These are phyloP conservation scores for Machimus rusticus DNA, from an alignment of 2,888 invertebrate species.

Conservation along the genomic window DNA sequence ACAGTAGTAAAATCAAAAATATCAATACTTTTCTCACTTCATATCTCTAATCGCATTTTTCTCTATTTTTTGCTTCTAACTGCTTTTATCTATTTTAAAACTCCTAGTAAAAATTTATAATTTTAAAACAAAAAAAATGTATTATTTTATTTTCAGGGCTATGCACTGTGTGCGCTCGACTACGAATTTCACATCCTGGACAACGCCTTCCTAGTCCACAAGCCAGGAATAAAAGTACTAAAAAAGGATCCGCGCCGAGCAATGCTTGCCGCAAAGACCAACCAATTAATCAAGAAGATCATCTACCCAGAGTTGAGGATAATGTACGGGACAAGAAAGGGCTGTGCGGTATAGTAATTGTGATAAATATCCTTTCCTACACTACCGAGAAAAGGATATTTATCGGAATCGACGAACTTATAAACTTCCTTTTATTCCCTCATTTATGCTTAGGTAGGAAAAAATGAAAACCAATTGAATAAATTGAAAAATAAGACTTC, in stretches of 20 bases:
- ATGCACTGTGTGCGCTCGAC: conserved; percentile 86
- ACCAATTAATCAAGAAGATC: conserved; percentile 77
- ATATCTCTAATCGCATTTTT: too few species aligned
- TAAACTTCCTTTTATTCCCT: conserved; percentile 41
- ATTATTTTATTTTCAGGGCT: conserved; percentile 70
- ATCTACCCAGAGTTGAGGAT: conserved; percentile 86
- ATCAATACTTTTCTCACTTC: too few species aligned
- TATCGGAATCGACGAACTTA: conserved; percentile 44
- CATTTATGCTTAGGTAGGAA: conserved; percentile 39
- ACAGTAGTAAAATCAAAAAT: too few species aligned
- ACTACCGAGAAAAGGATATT: conserved; percentile 47
- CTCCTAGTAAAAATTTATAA: neutral
- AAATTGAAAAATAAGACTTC: neutral
- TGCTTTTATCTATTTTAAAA: neutral
- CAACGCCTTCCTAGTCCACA: conserved; percentile 92
- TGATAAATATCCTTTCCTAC: conserved; percentile 50
- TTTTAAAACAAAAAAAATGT: too few species aligned
- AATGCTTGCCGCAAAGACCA: conserved; percentile 78
- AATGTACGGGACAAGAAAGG: conserved; percentile 80
- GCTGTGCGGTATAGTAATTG: conserved; percentile 78
- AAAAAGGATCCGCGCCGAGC: conserved; percentile 81
- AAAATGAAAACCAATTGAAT: neutral
- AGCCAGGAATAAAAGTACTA: conserved; percentile 88
- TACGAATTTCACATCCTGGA: conserved; percentile 93
- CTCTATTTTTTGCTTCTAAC: too few species aligned